phyloP scores from a whole-genome alignment of 1,140 invertebrate species.

The Lasioglossum baleicum region DNA sequence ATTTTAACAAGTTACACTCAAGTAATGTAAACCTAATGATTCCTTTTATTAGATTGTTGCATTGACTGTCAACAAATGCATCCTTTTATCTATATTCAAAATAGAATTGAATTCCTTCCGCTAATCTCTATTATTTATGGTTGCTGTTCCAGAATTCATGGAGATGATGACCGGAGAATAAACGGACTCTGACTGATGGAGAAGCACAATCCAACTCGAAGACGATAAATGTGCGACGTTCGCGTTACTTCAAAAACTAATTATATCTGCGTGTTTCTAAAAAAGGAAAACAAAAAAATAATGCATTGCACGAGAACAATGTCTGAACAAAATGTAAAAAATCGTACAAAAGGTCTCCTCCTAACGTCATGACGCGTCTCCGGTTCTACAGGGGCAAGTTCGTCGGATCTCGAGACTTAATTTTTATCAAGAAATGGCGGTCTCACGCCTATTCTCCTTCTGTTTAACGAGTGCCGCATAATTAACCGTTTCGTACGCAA shows the following conservation, averaged over 20 bases:
- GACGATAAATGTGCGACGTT: slow-evolving; percentile 45
- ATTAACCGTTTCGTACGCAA: slow-evolving; percentile 36
- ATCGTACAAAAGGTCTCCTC: slow-evolving; percentile 26
- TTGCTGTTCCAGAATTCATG: slow-evolving; percentile 92
- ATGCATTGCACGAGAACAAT: slow-evolving; percentile 41
- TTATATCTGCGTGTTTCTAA: slow-evolving; percentile 44
- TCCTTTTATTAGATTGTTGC: no score
- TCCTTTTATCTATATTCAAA: no score
- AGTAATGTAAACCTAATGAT: no score
- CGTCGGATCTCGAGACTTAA: neutral
- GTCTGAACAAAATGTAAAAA: slow-evolving; percentile 9
- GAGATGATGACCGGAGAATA: slow-evolving; percentile 98
- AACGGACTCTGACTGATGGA: slow-evolving; percentile 61
- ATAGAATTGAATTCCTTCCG: neutral
- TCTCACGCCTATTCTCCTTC: slow-evolving; percentile 6
- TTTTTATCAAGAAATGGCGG: neutral
- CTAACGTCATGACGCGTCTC: slow-evolving; percentile 52
- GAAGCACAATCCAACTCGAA: slow-evolving; percentile 35
- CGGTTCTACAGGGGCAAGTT: slow-evolving; percentile 14
- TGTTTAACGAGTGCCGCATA: slow-evolving; percentile 20
- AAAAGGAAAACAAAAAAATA: slow-evolving; percentile 33
- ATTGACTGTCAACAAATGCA: no score
- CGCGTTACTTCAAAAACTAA: slow-evolving; percentile 43
- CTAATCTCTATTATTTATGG: slow-evolving; percentile 8
- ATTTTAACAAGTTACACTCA: no score